phyloP scores from a whole-genome alignment of 2,113 vertebrate species.

The Mobula hypostoma region DNA sequence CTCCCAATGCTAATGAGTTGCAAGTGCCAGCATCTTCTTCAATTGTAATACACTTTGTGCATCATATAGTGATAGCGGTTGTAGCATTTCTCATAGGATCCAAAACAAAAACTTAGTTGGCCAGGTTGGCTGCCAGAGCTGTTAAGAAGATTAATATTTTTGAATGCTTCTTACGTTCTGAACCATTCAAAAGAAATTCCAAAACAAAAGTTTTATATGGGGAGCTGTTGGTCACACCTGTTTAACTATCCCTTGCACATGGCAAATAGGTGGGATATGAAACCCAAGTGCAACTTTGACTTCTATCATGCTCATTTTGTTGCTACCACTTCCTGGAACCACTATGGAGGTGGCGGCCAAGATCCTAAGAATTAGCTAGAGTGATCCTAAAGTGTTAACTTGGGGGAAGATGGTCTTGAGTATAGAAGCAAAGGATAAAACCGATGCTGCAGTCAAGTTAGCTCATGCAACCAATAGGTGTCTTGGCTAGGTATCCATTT shows the following conservation, averaged over 20 bases:
- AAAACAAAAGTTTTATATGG: background rate
- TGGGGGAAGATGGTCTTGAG: background rate
- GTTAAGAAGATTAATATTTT: no score
- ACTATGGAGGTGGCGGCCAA: background rate
- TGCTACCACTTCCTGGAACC: background rate
- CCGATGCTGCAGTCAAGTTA: background rate
- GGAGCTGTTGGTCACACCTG: background rate
- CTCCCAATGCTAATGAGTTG: no score
- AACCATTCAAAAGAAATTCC: no score
- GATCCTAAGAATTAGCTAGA: background rate
- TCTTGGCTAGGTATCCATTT: background rate
- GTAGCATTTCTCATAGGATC: no score
- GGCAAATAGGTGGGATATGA: background rate
- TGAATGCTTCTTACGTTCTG: no score
- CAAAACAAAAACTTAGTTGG: no score
- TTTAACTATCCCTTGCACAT: background rate
- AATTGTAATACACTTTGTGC: no score
- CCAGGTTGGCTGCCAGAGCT: no score
- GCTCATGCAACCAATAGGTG: background rate
- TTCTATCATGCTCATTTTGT: background rate
- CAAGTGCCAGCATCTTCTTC: no score
- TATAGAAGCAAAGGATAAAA: background rate
- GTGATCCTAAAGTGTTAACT: background rate
- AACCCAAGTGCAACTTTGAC: background rate
- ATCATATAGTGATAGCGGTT: no score